Conservation (phyloP, 2,797 vertebrate genomes). For the Alcedo quadribrachys region DNA sequence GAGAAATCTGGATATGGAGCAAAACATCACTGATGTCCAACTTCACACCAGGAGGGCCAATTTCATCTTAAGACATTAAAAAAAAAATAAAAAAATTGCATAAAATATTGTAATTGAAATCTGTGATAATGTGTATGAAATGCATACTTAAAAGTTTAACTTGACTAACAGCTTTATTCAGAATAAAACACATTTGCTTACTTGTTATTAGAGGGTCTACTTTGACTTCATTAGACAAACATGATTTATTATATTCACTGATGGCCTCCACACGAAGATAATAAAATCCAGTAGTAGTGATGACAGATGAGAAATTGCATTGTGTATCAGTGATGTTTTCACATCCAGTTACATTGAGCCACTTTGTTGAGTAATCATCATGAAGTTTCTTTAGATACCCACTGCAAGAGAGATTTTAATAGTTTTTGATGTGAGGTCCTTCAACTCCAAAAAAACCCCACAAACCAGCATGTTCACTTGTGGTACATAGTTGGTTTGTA, state of each 20-base stretch:
- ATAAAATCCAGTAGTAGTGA: background rate
- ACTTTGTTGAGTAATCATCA: background rate
- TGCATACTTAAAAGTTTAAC: accelerated
- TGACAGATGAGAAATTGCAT: conserved; percentile 52
- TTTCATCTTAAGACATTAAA: conserved; percentile 33
- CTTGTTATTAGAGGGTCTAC: conserved; percentile 41
- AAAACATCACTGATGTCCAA: conserved; percentile 38
- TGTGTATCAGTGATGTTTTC: background rate
- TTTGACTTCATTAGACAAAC: conserved; percentile 57
- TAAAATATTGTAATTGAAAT: background rate
- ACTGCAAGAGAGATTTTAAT: conserved; percentile 47
- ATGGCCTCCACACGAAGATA: conserved; percentile 61
- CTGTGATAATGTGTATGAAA: background rate
- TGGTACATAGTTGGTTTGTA: background rate
- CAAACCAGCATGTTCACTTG: background rate
- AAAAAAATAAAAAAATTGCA: background rate
- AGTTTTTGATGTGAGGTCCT: background rate
- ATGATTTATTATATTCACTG: conserved; percentile 23
- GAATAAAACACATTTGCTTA: conserved; percentile 32
- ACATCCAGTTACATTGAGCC: conserved; percentile 55
- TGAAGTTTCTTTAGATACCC: background rate
- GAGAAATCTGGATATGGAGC: conserved; percentile 53
- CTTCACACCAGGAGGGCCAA: conserved; percentile 59
- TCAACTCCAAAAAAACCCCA: background rate
- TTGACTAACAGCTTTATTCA: background rate